Evolutionary conservation across 2,888 invertebrate species (phyloP).

Genomic region (Plusia festucae): DNA sequence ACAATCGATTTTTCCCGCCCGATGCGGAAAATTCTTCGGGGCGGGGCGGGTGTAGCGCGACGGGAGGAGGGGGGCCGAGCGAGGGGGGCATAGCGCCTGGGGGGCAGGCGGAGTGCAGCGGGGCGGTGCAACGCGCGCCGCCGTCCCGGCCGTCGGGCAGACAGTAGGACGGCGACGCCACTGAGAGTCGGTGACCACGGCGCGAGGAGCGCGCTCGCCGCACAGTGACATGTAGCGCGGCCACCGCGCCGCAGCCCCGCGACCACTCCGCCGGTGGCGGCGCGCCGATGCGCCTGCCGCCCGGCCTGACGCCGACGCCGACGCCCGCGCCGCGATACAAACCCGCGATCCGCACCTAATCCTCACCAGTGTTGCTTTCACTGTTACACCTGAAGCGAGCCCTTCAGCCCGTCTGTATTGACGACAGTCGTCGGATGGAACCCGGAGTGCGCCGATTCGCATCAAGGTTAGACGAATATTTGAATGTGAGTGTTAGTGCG

Average conservation of each 20-base stretch:
- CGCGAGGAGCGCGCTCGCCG: conserved; percentile 88
- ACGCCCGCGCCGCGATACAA: conserved; percentile 76
- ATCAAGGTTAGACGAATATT: conserved; percentile 89
- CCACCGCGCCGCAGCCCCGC: conserved; percentile 85
- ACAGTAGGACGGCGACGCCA: conserved; percentile 90
- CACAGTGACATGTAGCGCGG: conserved; percentile 88
- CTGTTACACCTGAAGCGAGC: conserved; percentile 83
- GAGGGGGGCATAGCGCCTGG: conserved; percentile 76
- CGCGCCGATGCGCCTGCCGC: conserved; percentile 86
- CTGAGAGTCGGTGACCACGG: conserved; percentile 88
- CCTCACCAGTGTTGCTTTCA: conserved; percentile 74
- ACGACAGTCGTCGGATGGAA: conserved; percentile 88
- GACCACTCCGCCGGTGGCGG: conserved; percentile 83
- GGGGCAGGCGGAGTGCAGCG: conserved; percentile 88
- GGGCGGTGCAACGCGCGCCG: conserved; percentile 88
- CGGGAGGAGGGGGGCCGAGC: conserved; percentile 72
- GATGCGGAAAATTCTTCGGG: conserved; percentile 89
- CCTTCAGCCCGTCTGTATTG: conserved; percentile 84
- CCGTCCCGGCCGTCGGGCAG: conserved; percentile 84
- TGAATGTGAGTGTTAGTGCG: conserved; percentile 88
- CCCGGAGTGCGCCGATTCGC: conserved; percentile 89
- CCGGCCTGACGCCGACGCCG: conserved; percentile 77
- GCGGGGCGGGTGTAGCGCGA: conserved; percentile 84
- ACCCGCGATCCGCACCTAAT: conserved; percentile 65
- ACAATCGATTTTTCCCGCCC: conserved; percentile 90